A percentile compares a stretch with the other conserved stretches of the same genome.
phyloP scores from a whole-genome alignment of 2,113 vertebrate genomes.

The Vidua macroura region DNA sequence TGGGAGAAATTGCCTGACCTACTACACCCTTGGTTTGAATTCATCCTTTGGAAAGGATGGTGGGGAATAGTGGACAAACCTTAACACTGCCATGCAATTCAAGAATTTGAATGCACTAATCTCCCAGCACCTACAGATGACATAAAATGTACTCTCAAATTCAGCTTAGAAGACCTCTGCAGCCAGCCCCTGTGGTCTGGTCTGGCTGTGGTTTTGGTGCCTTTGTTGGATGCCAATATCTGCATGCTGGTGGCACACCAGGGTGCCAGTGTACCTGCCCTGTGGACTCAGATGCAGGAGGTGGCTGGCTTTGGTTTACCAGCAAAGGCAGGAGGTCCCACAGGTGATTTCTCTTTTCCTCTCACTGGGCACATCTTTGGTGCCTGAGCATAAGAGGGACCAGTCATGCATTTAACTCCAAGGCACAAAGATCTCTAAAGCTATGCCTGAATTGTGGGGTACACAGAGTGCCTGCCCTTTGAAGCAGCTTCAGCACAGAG shows the following conservation, averaged over 20 bases:
- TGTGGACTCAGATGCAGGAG: background rate
- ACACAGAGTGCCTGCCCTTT: background rate
- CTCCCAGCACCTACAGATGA: background rate
- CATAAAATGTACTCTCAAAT: background rate
- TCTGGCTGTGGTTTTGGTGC: background rate
- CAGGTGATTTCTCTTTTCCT: background rate
- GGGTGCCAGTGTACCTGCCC: background rate
- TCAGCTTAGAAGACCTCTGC: background rate
- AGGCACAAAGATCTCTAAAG: background rate
- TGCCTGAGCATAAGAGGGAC: background rate
- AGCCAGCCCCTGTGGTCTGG: background rate
- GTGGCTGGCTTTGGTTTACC: background rate
- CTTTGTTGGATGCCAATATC: background rate
- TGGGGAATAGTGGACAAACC: background rate
- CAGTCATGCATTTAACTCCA: background rate
- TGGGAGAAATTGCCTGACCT: background rate
- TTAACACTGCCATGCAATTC: background rate
- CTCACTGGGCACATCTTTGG: background rate
- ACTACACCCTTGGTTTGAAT: background rate
- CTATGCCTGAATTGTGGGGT: fast-evolving
- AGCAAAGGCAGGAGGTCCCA: background rate
- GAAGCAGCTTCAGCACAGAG: background rate
- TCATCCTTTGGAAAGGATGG: background rate
- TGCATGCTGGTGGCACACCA: fast-evolving
- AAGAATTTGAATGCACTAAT: background rate